These are phyloP conservation scores for Adelphocoris suturalis DNA, from an alignment of 2,888 invertebrate species.

Conservation along the genomic window DNA sequence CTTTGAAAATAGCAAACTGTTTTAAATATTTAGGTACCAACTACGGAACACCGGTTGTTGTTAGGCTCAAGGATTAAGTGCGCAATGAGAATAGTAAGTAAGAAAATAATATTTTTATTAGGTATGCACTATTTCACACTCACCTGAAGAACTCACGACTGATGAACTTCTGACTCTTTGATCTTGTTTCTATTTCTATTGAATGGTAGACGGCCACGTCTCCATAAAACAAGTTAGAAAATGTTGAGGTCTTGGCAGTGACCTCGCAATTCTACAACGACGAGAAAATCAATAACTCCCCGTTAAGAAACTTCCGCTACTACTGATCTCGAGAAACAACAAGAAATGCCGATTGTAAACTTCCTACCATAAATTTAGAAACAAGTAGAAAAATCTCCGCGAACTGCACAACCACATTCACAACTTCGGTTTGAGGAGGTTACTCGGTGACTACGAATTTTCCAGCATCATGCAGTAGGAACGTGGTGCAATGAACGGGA, in stretches of 20 bases:
- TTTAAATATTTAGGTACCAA: no score
- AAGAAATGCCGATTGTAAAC: no score
- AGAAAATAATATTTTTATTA: neutral
- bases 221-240: constrained; percentile 35
- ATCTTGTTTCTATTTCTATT: neutral
- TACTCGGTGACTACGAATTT: constrained; percentile 64
- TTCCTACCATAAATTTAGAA: constrained; percentile 20
- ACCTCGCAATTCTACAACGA: neutral
- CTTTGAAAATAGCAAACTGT: no score
- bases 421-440: constrained; percentile 33
- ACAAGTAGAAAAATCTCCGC: neutral
- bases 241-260: neutral
- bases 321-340: no score
- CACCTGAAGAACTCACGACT: no score
- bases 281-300: neutral
- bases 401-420: neutral
- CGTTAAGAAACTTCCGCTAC: neutral
- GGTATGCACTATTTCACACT: neutral
- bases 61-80: no score
- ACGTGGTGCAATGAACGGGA: constrained; percentile 37
- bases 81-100: no score
- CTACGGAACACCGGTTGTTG: no score
- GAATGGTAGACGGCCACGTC: constrained; percentile 9
- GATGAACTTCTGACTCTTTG: constrained; percentile 1
- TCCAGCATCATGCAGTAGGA: constrained; percentile 50